These are phyloP conservation scores for Engraulis encrasicolus DNA, from an alignment of 2,113 vertebrate genomes.

Conservation along the genomic window DNA sequence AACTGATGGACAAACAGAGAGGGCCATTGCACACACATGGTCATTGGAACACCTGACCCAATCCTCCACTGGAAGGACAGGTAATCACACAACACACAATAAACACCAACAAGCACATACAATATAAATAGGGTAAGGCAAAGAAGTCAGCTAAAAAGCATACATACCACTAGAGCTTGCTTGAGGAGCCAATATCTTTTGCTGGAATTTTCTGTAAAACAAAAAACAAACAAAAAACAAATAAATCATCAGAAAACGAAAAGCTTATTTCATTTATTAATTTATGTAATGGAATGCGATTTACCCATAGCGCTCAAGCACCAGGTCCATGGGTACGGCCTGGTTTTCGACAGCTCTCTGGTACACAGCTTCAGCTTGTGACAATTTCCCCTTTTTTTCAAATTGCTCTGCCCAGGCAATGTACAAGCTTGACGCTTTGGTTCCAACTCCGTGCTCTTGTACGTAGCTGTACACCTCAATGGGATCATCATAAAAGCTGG, in stretches of 20 bases:
- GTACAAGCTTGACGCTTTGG: slow-evolving; percentile 72
- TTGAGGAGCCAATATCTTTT: slow-evolving; percentile 55
- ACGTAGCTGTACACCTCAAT: slow-evolving; percentile 73
- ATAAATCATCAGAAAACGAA: too few species aligned
- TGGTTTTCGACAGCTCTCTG: slow-evolving; percentile 77
- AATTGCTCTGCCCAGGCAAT: slow-evolving; percentile 80
- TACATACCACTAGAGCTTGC: slow-evolving; percentile 65
- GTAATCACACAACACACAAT: too few species aligned
- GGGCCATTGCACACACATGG: too few species aligned
- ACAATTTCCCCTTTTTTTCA: slow-evolving; percentile 66
- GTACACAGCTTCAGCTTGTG: slow-evolving; percentile 72
- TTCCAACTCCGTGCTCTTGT: slow-evolving; percentile 77
- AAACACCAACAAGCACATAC: background rate
- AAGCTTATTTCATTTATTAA: background rate
- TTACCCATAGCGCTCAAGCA: slow-evolving; percentile 80
- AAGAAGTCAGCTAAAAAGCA: background rate
- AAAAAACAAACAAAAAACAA: too few species aligned
- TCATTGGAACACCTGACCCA: too few species aligned
- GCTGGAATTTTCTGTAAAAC: slow-evolving; percentile 76
- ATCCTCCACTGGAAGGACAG: too few species aligned
- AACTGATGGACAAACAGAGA: too few species aligned
- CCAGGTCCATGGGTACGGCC: slow-evolving; percentile 74
- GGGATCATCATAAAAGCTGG: slow-evolving; percentile 72
- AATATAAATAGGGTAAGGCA: background rate
- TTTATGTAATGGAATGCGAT: background rate